phyloP scores from a whole-genome alignment of 2,888 invertebrate genomes.

The Limnephilus marmoratus region DNA sequence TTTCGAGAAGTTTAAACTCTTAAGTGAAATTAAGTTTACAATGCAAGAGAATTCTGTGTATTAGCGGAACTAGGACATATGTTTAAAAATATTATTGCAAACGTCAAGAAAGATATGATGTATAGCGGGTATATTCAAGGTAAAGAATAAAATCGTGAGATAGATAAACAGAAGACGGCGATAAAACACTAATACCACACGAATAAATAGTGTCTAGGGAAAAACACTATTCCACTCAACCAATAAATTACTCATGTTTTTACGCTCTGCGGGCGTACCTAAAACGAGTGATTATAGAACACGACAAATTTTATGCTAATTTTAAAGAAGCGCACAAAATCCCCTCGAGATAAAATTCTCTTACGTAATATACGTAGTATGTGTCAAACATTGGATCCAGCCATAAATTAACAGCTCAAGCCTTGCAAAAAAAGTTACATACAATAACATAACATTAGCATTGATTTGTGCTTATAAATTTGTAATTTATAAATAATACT shows the following conservation, averaged over 20 bases:
- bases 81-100: not conserved
- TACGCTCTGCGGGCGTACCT: not conserved
- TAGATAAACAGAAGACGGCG: conserved; percentile 34
- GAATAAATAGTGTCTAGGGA: not conserved
- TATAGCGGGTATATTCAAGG: conserved; percentile 18
- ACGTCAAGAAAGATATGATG: conserved; percentile 2
- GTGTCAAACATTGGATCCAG: not conserved
- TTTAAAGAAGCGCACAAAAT: conserved; percentile 28
- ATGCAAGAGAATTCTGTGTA: not conserved
- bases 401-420: not conserved
- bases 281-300: conserved; percentile 9
- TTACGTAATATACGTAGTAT: conserved; percentile 30
- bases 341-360: conserved; percentile 6
- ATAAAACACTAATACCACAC: conserved; percentile 28
- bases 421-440: not conserved
- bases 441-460: not conserved
- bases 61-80: not conserved
- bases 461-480: not conserved
- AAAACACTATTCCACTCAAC: not conserved
- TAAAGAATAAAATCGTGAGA: conserved; percentile 29
- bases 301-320: conserved; percentile 23
- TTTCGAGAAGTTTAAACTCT: too few relatives aligned
- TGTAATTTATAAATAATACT: not conserved
- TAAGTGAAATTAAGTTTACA: not conserved
- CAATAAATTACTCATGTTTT: conserved; percentile 30